A percentile compares a stretch with the other conserved stretches of the same genome.
Conservation (phyloP, 2,113 vertebrate species). For the Potamarius usumacintae region DNA sequence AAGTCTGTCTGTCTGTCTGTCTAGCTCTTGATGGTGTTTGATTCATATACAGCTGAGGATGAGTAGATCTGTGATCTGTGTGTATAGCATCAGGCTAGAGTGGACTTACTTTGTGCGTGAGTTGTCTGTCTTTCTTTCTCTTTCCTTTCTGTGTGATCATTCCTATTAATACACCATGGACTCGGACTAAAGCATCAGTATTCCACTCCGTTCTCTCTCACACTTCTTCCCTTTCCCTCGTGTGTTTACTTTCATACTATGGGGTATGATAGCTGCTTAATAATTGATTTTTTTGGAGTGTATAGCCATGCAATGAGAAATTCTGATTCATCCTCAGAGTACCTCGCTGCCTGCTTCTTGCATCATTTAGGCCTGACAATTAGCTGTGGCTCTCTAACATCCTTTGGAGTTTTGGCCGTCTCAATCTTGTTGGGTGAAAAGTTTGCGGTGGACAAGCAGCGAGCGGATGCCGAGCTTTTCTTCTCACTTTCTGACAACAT, state of each 20-base stretch:
- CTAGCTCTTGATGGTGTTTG: conserved; percentile 37
- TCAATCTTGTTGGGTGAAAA: conserved; percentile 64
- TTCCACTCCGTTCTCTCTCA: conserved; percentile 58
- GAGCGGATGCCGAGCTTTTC: conserved; percentile 48
- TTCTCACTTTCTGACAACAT: conserved; percentile 65
- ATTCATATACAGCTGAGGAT: conserved; percentile 43
- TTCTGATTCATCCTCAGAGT: conserved; percentile 80
- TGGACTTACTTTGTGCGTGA: conserved; percentile 47
- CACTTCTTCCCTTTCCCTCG: conserved; percentile 50
- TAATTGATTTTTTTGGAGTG: conserved; percentile 80
- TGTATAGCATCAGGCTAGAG: conserved; percentile 51
- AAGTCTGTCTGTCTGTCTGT: conserved; percentile 33
- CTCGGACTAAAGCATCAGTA: conserved; percentile 55
- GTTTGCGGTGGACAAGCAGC: conserved; percentile 62
- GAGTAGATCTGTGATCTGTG: conserved; percentile 37
- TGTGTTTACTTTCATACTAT: conserved; percentile 81
- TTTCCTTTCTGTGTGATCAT: conserved; percentile 50
- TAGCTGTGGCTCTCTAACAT: conserved; percentile 63
- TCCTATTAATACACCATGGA: conserved; percentile 65
- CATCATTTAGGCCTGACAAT: conserved; percentile 74
- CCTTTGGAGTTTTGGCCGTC: conserved; percentile 69
- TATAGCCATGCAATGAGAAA: conserved; percentile 78
- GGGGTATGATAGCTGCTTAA: conserved; percentile 77
- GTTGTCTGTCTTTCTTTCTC: conserved; percentile 39
- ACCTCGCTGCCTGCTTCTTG: conserved; percentile 72